Evolutionary conservation across 2,888 invertebrate species (phyloP), one percentile per base, ranked within the genome.

Genomic region (Cloeon dipterum): DNA sequence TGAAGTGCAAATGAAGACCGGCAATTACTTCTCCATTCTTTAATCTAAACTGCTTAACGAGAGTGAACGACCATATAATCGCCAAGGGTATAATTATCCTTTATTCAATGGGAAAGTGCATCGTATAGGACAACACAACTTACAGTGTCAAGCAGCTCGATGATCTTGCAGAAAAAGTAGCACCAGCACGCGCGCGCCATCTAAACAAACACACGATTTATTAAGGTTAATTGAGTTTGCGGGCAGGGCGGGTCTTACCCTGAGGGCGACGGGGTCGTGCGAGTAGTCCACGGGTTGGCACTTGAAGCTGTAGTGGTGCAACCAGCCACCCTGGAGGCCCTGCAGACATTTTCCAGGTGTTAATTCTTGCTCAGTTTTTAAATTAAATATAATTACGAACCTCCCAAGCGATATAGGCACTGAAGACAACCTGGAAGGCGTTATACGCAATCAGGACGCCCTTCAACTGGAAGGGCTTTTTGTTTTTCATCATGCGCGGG

Each of bases 341-440:
- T 44, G 36, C 8, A 37, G 7, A 23, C 23, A 23, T 8, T 8
- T 23, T 23, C 11, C 8, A 8, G 7, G 23, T 10, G n/a, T 40
- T 41, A 33, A 29, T 21, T 36, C n/a, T n/a, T 20, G 21, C 13
- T 29, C 5, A 20, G 20, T 35, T 23, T 41, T 34, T 13, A 38
- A 19, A 16, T 13, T 19, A 4, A 25, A 20, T 7, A 34, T 35
- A 14, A 25, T 16, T 20, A 32, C 20, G 20, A n/a, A 48, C 47
- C 54, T 49, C 55, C 69, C 52, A 64, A 57, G 20, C 59, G 51
- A 42, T 67, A 63, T 46, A 88, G 60, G 63, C 70, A 88, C 86
- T 89, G 57, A 86, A 75, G 11, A 78, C 33, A 5, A 91, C 86
- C 67, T 91, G 89, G 38, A 75, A 71, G 11, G 76, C 66, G 51